Evolutionary conservation across 2,888 invertebrate genomes (phyloP).

Genomic region (Ernsta delagoae): DNA sequence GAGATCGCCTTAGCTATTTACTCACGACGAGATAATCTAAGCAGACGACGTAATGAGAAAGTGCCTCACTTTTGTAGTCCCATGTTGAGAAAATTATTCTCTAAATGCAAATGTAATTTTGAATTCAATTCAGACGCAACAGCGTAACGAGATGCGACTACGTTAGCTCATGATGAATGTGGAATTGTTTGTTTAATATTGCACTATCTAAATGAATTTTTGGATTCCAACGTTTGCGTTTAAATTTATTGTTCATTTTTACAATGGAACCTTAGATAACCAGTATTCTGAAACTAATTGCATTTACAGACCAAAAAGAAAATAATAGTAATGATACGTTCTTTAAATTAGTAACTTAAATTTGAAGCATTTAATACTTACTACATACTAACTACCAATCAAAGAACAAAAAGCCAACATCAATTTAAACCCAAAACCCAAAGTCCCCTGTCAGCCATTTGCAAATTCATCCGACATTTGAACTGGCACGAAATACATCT

Average conservation of each 20-base stretch:
- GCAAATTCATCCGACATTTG: not conserved
- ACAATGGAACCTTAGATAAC: no score
- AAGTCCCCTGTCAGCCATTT: conserved; percentile 4
- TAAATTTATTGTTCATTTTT: not conserved
- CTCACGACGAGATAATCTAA: conserved; percentile 40
- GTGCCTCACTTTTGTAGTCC: conserved; percentile 5
- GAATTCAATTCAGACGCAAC: conserved; percentile 3
- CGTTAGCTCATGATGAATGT: not conserved
- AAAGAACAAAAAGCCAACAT: conserved; percentile 1
- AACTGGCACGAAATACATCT: conserved; percentile 2
- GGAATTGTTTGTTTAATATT: not conserved
- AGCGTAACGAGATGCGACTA: conserved; percentile 9
- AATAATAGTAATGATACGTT: no score
- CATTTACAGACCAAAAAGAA: no score
- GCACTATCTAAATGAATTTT: not conserved
- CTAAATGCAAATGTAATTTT: conserved; percentile 11
- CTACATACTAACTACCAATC: not conserved
- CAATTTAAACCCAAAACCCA: conserved; percentile 4
- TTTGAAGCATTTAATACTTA: not conserved
- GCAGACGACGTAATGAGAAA: conserved; percentile 38
- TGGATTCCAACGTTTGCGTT: not conserved
- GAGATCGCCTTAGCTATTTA: conserved; percentile 41
- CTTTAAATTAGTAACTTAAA: not conserved
- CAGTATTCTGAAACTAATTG: no score
- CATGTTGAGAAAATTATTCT: conserved; percentile 10